Evolutionary conservation across 2,888 invertebrate species (phyloP).

Genomic region (Halictus ligatus): DNA sequence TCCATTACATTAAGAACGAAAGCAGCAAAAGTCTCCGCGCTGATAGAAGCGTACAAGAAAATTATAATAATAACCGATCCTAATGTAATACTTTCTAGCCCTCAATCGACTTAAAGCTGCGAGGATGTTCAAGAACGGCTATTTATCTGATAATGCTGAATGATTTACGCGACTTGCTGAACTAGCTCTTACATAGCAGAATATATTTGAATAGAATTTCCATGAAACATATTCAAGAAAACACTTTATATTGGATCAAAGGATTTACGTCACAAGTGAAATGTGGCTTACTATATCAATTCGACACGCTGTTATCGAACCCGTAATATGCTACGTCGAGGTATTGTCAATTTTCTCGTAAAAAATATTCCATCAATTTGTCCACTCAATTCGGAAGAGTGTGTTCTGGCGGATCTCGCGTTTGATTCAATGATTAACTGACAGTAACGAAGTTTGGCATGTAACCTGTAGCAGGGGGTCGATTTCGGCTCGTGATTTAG

Average conservation of each 20-base stretch:
- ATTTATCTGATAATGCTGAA: background rate
- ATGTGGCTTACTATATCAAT: constrained; percentile 3
- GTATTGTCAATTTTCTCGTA: background rate
- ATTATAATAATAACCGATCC: background rate
- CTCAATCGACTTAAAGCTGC: background rate
- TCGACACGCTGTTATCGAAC: background rate
- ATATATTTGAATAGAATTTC: constrained; percentile 7
- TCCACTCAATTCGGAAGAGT: background rate
- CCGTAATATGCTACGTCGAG: background rate
- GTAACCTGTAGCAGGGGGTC: constrained; percentile 5
- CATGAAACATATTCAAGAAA: constrained; percentile 7
- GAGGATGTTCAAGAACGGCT: background rate
- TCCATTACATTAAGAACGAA: background rate
- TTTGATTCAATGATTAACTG: constrained; percentile 1
- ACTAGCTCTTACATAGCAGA: background rate
- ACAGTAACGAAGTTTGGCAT: constrained; percentile 8
- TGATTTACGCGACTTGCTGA: constrained; percentile 10
- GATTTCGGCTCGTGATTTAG: constrained; percentile 40
- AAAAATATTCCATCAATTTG: background rate
- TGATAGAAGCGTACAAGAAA: background rate
- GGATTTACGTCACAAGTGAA: background rate
- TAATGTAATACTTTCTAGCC: background rate
- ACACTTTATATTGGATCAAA: constrained; percentile 5
- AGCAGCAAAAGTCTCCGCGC: background rate
- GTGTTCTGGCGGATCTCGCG: background rate